phyloP scores from a whole-genome alignment of 2,888 invertebrate genomes.

The Dilophus febrilis region DNA sequence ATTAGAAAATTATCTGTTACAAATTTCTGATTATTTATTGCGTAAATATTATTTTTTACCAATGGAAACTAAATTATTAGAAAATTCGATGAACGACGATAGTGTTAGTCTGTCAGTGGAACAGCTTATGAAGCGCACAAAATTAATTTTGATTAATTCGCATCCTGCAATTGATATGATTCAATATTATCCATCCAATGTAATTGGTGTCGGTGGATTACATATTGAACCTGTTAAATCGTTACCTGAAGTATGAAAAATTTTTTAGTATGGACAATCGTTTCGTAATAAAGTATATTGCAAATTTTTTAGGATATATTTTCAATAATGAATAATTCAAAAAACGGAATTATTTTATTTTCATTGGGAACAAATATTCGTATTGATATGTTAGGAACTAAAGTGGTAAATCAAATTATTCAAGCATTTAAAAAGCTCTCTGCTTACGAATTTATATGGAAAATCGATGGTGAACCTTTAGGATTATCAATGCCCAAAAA shows the following conservation, averaged over 20 bases:
- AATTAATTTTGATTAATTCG: slow-evolving; percentile 7
- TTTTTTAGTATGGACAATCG: too few relatives aligned
- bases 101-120: background rate
- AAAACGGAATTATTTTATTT: slow-evolving; percentile 7
- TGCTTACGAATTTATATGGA: slow-evolving; percentile 8
- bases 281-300: background rate
- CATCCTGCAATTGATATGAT: slow-evolving; percentile 4
- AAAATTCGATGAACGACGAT: background rate
- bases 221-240: slow-evolving; percentile 7
- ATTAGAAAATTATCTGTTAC: background rate
- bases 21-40: background rate
- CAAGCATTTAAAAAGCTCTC: slow-evolving; percentile 5
- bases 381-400: slow-evolving; percentile 1
- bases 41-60: too few relatives aligned
- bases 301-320: slow-evolving; percentile 10
- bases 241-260: slow-evolving; percentile 7
- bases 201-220: slow-evolving; percentile 9
- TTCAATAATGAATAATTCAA: slow-evolving; percentile 8
- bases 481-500: slow-evolving; percentile 24
- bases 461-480: slow-evolving; percentile 4
- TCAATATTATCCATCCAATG: slow-evolving; percentile 5
- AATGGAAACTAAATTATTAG: too few relatives aligned
- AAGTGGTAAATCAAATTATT: background rate
- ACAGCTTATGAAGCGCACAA: background rate
- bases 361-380: slow-evolving; percentile 8